Conservation (phyloP, 1,140 invertebrate genomes). For the Phymorhynchus buccinoides region DNA sequence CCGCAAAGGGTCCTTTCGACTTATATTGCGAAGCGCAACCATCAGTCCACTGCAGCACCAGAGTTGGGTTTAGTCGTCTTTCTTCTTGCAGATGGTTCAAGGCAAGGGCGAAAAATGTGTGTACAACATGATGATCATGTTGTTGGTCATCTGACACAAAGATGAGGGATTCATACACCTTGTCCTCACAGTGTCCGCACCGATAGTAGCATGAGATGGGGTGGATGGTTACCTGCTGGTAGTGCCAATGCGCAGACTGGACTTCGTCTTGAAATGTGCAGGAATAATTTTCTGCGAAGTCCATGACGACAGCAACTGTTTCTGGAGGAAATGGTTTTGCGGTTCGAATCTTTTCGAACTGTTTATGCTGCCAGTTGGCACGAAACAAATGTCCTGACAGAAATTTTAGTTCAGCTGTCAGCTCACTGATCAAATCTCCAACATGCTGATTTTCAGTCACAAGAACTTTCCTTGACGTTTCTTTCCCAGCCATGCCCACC, state of each 20-base stretch:
- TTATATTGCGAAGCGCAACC: too few relatives aligned
- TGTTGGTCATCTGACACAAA: slow-evolving; percentile 45
- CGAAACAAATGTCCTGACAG: not conserved
- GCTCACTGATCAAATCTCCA: not conserved
- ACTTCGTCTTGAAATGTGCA: slow-evolving; percentile 46
- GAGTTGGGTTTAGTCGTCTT: slow-evolving; percentile 12
- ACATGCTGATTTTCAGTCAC: too few relatives aligned
- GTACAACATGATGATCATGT: slow-evolving; percentile 49
- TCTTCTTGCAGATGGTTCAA: slow-evolving; percentile 27
- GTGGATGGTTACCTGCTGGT: slow-evolving; percentile 43
- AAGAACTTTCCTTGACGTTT: too few relatives aligned
- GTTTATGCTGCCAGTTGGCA: slow-evolving; percentile 28
- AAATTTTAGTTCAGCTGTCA: not conserved
- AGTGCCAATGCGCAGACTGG: slow-evolving; percentile 43
- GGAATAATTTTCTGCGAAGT: too few relatives aligned
- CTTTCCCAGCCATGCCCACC: too few relatives aligned
- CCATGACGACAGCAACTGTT: slow-evolving; percentile 37
- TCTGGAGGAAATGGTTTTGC: slow-evolving; percentile 6
- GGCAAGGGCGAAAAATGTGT: slow-evolving; percentile 30
- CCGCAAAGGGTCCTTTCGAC: slow-evolving; percentile 42
- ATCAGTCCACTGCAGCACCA: slow-evolving; percentile 48
- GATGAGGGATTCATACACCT: slow-evolving; percentile 36
- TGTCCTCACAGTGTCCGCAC: slow-evolving; percentile 37
- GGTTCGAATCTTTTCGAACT: slow-evolving; percentile 23
- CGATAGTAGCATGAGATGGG: slow-evolving; percentile 38